Conservation (phyloP, 2,797 vertebrate species). For the Pelochelys cantorii region DNA sequence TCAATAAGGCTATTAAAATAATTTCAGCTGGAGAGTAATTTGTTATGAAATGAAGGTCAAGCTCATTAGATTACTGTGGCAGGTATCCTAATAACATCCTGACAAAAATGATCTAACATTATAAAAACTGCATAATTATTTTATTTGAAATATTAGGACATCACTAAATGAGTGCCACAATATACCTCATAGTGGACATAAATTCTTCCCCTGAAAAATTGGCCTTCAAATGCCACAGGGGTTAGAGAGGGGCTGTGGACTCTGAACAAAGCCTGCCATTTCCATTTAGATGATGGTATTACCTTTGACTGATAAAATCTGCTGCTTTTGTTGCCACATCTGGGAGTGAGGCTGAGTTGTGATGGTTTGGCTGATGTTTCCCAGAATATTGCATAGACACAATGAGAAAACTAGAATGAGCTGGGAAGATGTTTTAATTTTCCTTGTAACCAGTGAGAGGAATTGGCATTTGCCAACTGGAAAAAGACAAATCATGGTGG, state of each 20-base stretch:
- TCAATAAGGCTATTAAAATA: slow-evolving; percentile 54
- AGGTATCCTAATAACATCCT: slow-evolving; percentile 57
- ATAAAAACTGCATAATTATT: slow-evolving; percentile 46
- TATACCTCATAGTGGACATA: slow-evolving; percentile 27
- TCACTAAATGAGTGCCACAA: slow-evolving; percentile 38
- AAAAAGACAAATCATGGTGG: not conserved
- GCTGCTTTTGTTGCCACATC: not conserved
- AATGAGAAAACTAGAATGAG: not conserved
- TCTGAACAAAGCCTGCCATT: not conserved
- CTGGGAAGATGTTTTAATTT: slow-evolving; percentile 7
- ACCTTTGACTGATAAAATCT: not conserved
- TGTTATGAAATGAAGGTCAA: slow-evolving; percentile 64
- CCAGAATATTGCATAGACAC: not conserved
- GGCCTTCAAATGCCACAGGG: not conserved
- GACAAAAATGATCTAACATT: slow-evolving; percentile 52
- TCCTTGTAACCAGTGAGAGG: not conserved
- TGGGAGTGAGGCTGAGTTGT: not conserved
- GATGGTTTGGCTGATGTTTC: not conserved
- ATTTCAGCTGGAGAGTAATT: slow-evolving; percentile 50
- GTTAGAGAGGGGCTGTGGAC: not conserved
- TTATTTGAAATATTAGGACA: slow-evolving; percentile 58
- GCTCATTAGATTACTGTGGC: slow-evolving; percentile 53
- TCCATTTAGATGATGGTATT: not conserved
- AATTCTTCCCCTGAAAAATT: slow-evolving; percentile 13
- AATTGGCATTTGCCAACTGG: not conserved